Conservation (phyloP, 2,797 vertebrate species). For the Galagoides demidoff region DNA sequence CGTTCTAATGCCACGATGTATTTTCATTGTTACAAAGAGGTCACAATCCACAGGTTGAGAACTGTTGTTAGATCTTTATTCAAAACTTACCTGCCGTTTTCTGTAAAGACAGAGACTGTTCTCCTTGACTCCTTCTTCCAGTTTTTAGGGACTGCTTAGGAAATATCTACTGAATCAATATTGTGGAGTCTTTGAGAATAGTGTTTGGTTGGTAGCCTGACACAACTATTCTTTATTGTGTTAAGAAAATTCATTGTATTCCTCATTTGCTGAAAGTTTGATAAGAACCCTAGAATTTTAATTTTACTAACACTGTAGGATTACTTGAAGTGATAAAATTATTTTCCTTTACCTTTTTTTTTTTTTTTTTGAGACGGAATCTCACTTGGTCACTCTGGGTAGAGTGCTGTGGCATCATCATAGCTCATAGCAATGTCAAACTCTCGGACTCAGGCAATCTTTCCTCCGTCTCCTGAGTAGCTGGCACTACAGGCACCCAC, state of each 20-base stretch:
- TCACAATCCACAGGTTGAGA: no score
- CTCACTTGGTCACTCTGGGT: no score
- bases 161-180: neutral
- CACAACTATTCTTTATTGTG: neutral
- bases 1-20: no score
- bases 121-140: neutral
- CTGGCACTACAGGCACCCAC: no score
- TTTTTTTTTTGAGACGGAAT: no score
- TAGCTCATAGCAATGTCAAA: no score
- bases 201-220: neutral
- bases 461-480: no score
- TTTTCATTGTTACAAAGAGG: no score
- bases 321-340: neutral
- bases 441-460: no score
- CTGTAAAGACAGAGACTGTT: neutral
- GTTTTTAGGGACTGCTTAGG: neutral
- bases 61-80: neutral
- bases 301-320: neutral
- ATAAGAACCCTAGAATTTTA: neutral
- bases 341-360: conserved; percentile 19
- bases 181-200: neutral
- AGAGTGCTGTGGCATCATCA: no score
- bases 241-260: neutral
- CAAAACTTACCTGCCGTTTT: neutral
- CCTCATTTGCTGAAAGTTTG: neutral